A percentile compares a stretch with the other conserved stretches of the same genome.
Evolutionary conservation across 2,888 invertebrate genomes (phyloP).

Genomic region (Morinoia aosen): DNA sequence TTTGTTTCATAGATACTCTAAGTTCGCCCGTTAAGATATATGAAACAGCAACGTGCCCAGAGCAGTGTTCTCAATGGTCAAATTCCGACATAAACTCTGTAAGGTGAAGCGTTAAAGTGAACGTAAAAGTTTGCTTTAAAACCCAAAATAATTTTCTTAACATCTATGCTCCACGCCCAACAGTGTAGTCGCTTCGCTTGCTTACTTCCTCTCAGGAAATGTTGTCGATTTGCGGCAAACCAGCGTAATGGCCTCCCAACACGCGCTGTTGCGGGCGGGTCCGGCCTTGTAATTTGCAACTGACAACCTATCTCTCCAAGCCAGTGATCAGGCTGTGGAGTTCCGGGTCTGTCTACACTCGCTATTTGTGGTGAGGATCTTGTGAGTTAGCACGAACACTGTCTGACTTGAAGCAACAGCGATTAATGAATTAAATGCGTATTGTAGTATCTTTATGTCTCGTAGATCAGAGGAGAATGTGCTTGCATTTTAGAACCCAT

Average conservation of each 20-base stretch:
- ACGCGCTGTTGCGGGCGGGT: conserved; percentile 2
- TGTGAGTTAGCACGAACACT: neutral
- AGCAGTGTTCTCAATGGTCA: no score
- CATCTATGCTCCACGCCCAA: neutral
- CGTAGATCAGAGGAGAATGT: neutral
- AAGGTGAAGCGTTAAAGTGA: neutral
- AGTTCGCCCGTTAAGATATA: no score
- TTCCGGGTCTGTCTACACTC: neutral
- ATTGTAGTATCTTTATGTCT: neutral
- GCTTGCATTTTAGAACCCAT: no score
- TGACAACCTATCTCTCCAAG: conserved; percentile 16
- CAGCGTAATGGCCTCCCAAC: neutral
- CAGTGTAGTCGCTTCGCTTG: neutral
- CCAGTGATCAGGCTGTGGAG: conserved; percentile 12
- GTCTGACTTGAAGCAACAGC: neutral
- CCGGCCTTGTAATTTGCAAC: conserved; percentile 18
- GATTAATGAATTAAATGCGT: neutral
- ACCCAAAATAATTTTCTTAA: neutral
- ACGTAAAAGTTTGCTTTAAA: neutral
- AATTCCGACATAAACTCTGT: no score
- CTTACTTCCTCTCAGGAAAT: conserved; percentile 15
- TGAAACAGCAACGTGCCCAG: no score
- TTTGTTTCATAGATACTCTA: no score
- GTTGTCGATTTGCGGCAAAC: conserved; percentile 18
- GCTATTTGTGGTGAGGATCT: neutral